These are phyloP conservation scores for Chaetogeoica ovagalla DNA, from an alignment of 2,888 invertebrate genomes.

Conservation along the genomic window DNA sequence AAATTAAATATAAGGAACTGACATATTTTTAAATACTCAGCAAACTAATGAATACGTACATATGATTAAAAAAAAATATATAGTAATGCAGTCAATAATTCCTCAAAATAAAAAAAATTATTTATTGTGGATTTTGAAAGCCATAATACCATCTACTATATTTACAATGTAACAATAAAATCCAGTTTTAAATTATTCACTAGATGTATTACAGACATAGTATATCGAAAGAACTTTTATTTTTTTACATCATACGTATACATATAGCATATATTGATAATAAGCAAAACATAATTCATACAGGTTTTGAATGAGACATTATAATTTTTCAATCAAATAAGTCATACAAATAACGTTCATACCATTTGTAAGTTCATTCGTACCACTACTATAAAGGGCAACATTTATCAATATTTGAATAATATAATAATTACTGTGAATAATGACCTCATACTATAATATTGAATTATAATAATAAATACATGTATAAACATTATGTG, in stretches of 20 bases:
- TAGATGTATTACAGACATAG: conserved; percentile 32
- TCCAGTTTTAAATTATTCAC: conserved; percentile 33
- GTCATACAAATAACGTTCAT: conserved; percentile 44
- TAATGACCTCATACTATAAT: conserved; percentile 9
- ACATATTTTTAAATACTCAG: conserved; percentile 10
- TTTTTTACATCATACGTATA: conserved; percentile 3
- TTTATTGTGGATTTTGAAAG: conserved; percentile 40
- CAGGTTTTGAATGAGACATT: conserved; percentile 15
- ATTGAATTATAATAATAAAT: conserved; percentile 3
- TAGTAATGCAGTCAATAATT: conserved; percentile 22
- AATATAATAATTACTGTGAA: neutral
- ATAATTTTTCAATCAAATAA: conserved; percentile 38
- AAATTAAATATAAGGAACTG: conserved; percentile 6
- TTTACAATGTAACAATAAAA: conserved; percentile 19
- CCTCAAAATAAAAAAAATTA: neutral
- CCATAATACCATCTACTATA: conserved; percentile 45
- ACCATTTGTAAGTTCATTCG: conserved; percentile 26
- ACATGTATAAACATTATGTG: neutral
- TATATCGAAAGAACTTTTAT: conserved; percentile 8
- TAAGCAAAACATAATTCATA: conserved; percentile 19
- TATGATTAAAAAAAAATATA: neutral
- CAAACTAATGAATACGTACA: conserved; percentile 14
- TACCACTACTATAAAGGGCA: conserved; percentile 17
- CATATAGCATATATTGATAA: neutral
- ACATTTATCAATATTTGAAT: neutral